These are phyloP conservation scores for Beris chalybata DNA, from an alignment of 2,888 invertebrate genomes.

Conservation along the genomic window DNA sequence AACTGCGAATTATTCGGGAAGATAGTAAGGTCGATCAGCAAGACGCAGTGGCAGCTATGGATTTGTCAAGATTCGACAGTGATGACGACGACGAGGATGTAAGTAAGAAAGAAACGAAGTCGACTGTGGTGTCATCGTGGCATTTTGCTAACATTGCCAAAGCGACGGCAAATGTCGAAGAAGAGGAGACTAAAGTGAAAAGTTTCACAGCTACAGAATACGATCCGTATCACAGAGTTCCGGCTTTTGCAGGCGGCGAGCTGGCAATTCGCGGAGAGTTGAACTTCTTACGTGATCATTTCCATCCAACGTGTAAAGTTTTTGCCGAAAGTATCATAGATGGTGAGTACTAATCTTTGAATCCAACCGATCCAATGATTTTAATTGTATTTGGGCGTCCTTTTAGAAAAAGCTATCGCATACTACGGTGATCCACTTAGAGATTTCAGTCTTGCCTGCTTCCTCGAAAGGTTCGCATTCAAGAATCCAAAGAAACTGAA, in stretches of 20 bases:
- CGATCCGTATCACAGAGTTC: slow-evolving; percentile 77
- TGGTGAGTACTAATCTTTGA: slow-evolving; percentile 57
- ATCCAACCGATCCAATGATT: background rate
- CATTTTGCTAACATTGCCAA: slow-evolving; percentile 47
- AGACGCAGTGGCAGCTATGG: slow-evolving; percentile 40
- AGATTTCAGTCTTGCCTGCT: slow-evolving; percentile 88
- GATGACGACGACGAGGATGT: slow-evolving; percentile 52
- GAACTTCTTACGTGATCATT: slow-evolving; percentile 70
- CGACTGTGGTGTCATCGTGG: slow-evolving; percentile 46
- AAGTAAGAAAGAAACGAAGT: slow-evolving; percentile 42
- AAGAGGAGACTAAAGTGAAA: slow-evolving; percentile 50
- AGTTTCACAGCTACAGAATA: slow-evolving; percentile 60
- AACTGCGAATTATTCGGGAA: slow-evolving; percentile 49
- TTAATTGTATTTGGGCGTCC: background rate
- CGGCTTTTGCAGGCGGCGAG: slow-evolving; percentile 78
- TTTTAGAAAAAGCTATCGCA: slow-evolving; percentile 68
- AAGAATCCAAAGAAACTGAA: slow-evolving; percentile 81
- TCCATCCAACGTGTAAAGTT: slow-evolving; percentile 88
- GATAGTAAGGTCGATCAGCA: slow-evolving; percentile 37
- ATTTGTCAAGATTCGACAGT: slow-evolving; percentile 51
- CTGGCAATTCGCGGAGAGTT: slow-evolving; percentile 75
- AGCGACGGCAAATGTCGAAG: background rate
- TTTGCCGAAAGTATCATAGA: slow-evolving; percentile 80
- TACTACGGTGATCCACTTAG: slow-evolving; percentile 93
- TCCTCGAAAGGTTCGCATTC: slow-evolving; percentile 93